Conservation (phyloP, 2,888 invertebrate species). For the Erpobdella octoculata region DNA sequence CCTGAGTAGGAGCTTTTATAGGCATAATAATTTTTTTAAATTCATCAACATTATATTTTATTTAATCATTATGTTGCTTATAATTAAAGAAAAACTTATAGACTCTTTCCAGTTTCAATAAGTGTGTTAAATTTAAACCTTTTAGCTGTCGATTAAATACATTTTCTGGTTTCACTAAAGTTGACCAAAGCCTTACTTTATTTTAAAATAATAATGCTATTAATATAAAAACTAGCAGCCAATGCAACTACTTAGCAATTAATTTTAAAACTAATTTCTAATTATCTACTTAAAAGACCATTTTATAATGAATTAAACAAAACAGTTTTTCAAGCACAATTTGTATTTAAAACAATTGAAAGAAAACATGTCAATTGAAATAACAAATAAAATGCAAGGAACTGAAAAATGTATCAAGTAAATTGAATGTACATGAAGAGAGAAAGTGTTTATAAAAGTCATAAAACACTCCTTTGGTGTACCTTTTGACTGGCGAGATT, state of each 20-base stretch:
- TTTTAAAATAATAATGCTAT: background rate
- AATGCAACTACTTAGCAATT: no score
- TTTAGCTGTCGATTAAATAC: no score
- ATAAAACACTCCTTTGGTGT: slow-evolving; percentile 28
- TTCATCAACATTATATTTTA: background rate
- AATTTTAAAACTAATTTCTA: background rate
- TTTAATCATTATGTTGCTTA: background rate
- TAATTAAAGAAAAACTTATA: slow-evolving; percentile 12
- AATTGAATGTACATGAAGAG: background rate
- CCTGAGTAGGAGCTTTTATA: slow-evolving; percentile 61
- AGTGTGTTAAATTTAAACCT: background rate
- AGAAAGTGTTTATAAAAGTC: background rate
- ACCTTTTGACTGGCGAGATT: slow-evolving; percentile 47
- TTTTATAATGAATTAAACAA: no score
- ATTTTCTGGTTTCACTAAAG: no score
- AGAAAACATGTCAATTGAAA: background rate
- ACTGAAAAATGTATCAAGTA: background rate
- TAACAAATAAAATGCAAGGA: background rate
- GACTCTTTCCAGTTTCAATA: background rate
- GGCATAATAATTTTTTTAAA: slow-evolving; percentile 32
- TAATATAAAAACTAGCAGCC: background rate
- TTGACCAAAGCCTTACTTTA: no score
- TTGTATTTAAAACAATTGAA: background rate
- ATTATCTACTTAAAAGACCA: background rate
- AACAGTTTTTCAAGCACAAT: no score